Conservation (phyloP, 2,888 invertebrate species). For the Furcula furcula region DNA sequence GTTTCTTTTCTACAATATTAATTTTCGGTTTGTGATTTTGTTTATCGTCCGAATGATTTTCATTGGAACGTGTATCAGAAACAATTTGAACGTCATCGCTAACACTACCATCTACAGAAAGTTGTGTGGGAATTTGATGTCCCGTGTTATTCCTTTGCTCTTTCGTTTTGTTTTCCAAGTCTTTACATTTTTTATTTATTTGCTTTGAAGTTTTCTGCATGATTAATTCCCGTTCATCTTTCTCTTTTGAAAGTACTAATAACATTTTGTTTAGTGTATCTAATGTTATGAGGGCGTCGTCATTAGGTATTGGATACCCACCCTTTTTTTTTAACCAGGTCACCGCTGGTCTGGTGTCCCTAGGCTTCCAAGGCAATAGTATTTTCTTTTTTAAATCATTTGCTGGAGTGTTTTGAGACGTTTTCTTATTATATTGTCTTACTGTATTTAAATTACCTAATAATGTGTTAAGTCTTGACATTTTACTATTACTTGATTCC, state of each 20-base stretch:
- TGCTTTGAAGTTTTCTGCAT: slow-evolving; percentile 3
- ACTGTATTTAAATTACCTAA: too few species aligned
- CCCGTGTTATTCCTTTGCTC: too few species aligned
- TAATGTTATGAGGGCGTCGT: slow-evolving; percentile 36
- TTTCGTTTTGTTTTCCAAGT: too few species aligned
- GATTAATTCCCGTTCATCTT: slow-evolving; percentile 9
- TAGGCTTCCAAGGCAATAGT: slow-evolving; percentile 13
- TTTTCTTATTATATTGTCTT: background rate
- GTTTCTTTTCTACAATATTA: slow-evolving; percentile 5
- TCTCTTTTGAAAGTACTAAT: slow-evolving; percentile 25
- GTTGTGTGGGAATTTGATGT: background rate
- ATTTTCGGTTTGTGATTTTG: slow-evolving; percentile 2
- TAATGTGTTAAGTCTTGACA: too few species aligned
- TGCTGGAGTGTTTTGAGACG: background rate
- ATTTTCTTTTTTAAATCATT: slow-evolving; percentile 1
- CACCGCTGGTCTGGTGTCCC: slow-evolving; percentile 6
- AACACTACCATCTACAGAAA: background rate
- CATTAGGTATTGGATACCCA: background rate
- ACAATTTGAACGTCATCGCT: slow-evolving; percentile 8
- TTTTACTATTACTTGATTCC: too few species aligned
- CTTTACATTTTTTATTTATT: slow-evolving; percentile 10
- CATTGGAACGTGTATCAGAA: background rate
- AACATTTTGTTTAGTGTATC: slow-evolving; percentile 67
- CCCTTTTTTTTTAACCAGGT: slow-evolving; percentile 16
- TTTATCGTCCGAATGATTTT: background rate